Conservation (phyloP, 1,140 invertebrate species). For the Drosophila mayri region DNA sequence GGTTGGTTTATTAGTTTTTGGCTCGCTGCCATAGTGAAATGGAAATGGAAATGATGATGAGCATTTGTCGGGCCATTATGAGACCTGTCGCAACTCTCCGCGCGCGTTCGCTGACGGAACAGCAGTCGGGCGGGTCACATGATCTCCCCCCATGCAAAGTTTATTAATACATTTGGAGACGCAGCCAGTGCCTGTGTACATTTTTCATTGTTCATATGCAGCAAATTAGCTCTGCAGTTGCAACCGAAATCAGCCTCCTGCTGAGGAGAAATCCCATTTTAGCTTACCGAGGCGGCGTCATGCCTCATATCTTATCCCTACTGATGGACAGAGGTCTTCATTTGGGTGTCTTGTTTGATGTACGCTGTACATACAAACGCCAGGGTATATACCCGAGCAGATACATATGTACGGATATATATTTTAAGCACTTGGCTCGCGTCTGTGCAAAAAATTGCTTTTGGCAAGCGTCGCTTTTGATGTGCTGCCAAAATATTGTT, state of each 20-base stretch:
- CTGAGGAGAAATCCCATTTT: conserved; percentile 36
- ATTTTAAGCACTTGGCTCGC: conserved; percentile 54
- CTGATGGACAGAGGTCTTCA: conserved; percentile 66
- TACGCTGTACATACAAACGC: conserved; percentile 17
- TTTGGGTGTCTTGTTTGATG: conserved; percentile 59
- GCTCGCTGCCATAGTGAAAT: conserved; percentile 50
- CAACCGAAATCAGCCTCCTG: conserved; percentile 35
- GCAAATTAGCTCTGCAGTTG: conserved; percentile 61
- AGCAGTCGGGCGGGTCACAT: conserved; percentile 55
- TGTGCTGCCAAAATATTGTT: conserved; percentile 79
- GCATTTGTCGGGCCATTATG: conserved; percentile 35
- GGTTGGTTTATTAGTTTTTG: conserved; percentile 26
- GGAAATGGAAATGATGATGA: conserved; percentile 55
- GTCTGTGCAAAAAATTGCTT: conserved; percentile 70
- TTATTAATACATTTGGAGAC: conserved; percentile 78
- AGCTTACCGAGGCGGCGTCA: conserved; percentile 40
- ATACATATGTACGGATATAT: conserved; percentile 34
- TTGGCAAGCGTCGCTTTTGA: conserved; percentile 78
- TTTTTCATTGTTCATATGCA: conserved; percentile 54
- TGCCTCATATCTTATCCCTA: conserved; percentile 64
- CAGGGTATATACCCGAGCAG: conserved; percentile 3
- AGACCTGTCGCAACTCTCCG: conserved; percentile 37
- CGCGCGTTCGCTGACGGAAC: conserved; percentile 4
- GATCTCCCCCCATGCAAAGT: conserved; percentile 81
- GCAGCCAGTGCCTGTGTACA: conserved; percentile 29